Percentiles rank a stretch among this genome's conserved stretches.
Conservation (phyloP, 2,113 vertebrate species). For the Ptyas mucosa region DNA sequence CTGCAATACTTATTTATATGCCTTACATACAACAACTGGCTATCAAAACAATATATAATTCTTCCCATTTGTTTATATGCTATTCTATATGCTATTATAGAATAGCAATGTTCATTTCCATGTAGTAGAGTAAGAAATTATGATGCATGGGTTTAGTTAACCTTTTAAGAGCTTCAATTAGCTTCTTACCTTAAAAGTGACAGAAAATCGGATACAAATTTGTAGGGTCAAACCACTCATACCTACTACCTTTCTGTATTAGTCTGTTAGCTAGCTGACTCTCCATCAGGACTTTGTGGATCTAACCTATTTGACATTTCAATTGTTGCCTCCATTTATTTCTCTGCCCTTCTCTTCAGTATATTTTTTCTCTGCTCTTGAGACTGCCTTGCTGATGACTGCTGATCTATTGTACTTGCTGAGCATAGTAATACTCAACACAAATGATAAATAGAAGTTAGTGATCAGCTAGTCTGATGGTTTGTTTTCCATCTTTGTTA, state of each 20-base stretch:
- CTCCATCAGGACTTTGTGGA: neutral
- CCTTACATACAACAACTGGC: conserved; percentile 29
- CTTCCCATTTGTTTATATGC: conserved; percentile 50
- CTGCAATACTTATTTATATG: conserved; percentile 33
- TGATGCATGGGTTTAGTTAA: neutral
- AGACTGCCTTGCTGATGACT: conserved; percentile 2
- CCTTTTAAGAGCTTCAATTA: neutral
- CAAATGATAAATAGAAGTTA: conserved; percentile 19
- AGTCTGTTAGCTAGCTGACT: neutral
- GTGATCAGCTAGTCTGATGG: neutral
- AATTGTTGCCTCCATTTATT: conserved; percentile 8
- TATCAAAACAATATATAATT: conserved; percentile 53
- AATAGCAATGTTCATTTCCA: neutral
- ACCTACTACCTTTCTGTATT: neutral
- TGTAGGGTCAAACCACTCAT: neutral
- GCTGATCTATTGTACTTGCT: conserved; percentile 12
- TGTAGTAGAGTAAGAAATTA: neutral
- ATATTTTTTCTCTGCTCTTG: neutral
- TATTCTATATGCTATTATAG: no score
- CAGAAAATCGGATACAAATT: neutral
- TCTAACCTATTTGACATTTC: conserved; percentile 13
- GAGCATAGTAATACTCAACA: conserved; percentile 5
- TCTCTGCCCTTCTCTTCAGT: neutral
- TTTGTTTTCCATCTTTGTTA: conserved; percentile 4
- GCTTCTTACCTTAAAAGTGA: neutral